Evolutionary conservation across 2,113 vertebrate genomes (phyloP).

Genomic region (Rhynchomys soricoides): DNA sequence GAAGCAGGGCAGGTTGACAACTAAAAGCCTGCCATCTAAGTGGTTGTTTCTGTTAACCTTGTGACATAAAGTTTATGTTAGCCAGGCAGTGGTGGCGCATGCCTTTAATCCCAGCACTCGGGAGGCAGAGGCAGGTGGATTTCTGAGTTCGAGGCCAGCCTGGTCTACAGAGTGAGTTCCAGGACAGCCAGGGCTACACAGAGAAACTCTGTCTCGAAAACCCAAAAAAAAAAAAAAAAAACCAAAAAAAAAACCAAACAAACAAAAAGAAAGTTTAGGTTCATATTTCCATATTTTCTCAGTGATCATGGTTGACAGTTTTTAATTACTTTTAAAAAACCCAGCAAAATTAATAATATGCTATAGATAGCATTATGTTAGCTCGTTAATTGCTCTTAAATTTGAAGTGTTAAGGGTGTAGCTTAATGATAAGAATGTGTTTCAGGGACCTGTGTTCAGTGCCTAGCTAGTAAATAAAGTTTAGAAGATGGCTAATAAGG

Average conservation of each 20-base stretch:
- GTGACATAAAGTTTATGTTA: slow-evolving; percentile 54
- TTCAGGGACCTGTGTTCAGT: not conserved
- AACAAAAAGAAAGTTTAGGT: no score
- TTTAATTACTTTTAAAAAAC: slow-evolving; percentile 38
- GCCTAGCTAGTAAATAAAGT: not conserved
- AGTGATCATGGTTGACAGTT: slow-evolving; percentile 21
- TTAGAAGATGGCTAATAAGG: slow-evolving; percentile 24
- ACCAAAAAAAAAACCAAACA: not conserved
- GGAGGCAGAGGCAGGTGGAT: no score
- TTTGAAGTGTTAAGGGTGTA: not conserved
- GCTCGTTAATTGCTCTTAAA: slow-evolving; percentile 15
- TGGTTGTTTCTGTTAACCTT: slow-evolving; percentile 44
- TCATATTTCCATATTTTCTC: slow-evolving; percentile 47
- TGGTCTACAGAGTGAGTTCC: no score
- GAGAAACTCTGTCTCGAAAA: no score
- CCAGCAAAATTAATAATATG: slow-evolving; percentile 19
- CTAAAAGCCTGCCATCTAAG: slow-evolving; percentile 19
- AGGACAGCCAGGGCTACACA: no score
- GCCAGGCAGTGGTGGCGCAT: no score
- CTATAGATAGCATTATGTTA: slow-evolving; percentile 22
- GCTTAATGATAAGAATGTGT: not conserved
- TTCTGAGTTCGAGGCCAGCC: no score
- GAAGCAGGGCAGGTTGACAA: slow-evolving; percentile 55
- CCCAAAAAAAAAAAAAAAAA: no score
- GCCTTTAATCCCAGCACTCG: no score